These are phyloP conservation scores for Sakesphorus luctuosus DNA, from an alignment of 2,113 vertebrate genomes.

Conservation along the genomic window DNA sequence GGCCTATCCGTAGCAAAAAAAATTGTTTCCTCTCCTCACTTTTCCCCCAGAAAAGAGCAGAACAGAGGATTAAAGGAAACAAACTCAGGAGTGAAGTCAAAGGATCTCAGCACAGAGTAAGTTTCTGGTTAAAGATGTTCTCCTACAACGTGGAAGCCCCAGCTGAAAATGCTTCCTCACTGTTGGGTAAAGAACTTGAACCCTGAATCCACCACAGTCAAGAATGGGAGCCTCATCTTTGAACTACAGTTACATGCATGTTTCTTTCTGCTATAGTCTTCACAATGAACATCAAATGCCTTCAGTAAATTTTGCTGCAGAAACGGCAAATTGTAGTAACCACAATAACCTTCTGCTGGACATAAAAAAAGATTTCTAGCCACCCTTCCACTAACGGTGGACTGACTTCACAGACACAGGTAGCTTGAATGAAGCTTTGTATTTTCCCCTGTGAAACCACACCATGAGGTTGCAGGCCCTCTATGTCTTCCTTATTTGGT, in stretches of 20 bases:
- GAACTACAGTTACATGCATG: neutral
- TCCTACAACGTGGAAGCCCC: neutral
- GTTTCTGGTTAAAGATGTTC: neutral
- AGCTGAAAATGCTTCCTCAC: neutral
- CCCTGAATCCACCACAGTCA: neutral
- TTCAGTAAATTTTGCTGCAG: neutral
- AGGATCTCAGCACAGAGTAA: neutral
- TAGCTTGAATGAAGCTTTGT: neutral
- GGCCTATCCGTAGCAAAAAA: neutral
- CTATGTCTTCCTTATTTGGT: accelerated
- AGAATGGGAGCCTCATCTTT: neutral
- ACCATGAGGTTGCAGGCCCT: accelerated
- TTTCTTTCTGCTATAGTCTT: neutral
- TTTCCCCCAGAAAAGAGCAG: neutral
- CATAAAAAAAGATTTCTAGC: neutral
- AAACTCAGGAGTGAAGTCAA: accelerated
- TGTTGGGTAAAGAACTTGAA: neutral
- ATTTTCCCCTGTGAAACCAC: neutral
- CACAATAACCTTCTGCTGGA: neutral
- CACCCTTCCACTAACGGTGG: neutral
- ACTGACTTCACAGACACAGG: neutral
- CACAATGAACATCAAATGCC: neutral
- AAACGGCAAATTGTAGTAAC: neutral
- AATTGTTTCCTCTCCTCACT: neutral
- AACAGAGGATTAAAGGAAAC: neutral